These are phyloP conservation scores for Calliopsis andreniformis DNA, from an alignment of 1,140 invertebrate genomes.

Conservation along the genomic window DNA sequence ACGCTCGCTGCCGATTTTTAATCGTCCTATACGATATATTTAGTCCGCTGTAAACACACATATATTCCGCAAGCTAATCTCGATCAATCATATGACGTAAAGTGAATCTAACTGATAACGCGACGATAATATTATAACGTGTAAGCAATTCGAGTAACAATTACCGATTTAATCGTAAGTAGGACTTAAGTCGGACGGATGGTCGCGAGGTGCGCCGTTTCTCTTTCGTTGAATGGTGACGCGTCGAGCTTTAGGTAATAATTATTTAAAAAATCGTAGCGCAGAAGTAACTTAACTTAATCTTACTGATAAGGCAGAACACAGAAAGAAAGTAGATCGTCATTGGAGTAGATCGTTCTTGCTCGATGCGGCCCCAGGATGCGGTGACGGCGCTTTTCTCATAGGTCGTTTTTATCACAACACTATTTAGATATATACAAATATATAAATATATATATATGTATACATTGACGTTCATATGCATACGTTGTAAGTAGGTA, in stretches of 20 bases:
- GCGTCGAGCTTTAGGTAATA: conserved; percentile 6
- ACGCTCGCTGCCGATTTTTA: conserved; percentile 62
- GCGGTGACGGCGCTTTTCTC: conserved; percentile 64
- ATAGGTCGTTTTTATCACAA: conserved; percentile 79
- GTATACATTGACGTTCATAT: conserved; percentile 60
- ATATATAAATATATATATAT: conserved; percentile 61
- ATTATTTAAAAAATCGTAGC: not conserved
- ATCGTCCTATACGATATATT: conserved; percentile 65
- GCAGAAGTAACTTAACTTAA: not conserved
- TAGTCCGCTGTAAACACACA: conserved; percentile 67
- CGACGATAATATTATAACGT: conserved; percentile 65
- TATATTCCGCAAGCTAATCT: conserved; percentile 64
- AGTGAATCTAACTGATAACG: conserved; percentile 62
- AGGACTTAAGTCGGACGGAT: conserved; percentile 72
- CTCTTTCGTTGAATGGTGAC: conserved; percentile 35
- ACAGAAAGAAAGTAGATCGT: too few relatives aligned
- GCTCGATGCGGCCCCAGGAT: conserved; percentile 45
- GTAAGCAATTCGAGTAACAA: conserved; percentile 69
- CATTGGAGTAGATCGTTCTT: not conserved
- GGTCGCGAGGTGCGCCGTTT: conserved; percentile 73
- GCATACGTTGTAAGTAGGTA: conserved; percentile 68
- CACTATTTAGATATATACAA: conserved; percentile 69
- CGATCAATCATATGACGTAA: conserved; percentile 63
- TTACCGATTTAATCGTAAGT: conserved; percentile 72
- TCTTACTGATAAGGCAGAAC: too few relatives aligned